These are phyloP conservation scores for Ellobium chinense DNA, from an alignment of 2,888 invertebrate genomes.

Conservation along the genomic window DNA sequence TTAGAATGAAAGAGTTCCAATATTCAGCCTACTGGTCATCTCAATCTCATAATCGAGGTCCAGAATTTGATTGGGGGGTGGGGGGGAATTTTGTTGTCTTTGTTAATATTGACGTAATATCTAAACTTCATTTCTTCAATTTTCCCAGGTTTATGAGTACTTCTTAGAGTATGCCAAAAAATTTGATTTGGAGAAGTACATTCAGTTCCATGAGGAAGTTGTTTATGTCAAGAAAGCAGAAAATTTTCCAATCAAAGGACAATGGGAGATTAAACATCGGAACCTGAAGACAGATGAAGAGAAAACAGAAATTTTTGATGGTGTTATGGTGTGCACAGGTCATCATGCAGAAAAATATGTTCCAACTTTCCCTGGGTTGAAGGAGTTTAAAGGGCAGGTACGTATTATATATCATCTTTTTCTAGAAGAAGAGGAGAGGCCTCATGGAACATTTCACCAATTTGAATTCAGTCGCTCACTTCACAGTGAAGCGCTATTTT, in stretches of 20 bases:
- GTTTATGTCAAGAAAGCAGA: constrained; percentile 48
- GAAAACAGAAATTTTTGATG: constrained; percentile 62
- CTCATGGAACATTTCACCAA: no score
- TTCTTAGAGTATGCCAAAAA: constrained; percentile 75
- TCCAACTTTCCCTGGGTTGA: constrained; percentile 62
- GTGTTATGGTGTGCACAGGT: constrained; percentile 69
- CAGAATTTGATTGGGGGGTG: no score
- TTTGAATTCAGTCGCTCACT: no score
- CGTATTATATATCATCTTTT: not conserved
- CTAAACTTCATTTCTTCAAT: not conserved
- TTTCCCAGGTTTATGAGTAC: constrained; percentile 61
- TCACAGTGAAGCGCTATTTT: no score
- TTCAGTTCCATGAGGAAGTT: constrained; percentile 71
- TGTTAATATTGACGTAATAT: no score
- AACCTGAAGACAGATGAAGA: constrained; percentile 59
- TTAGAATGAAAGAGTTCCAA: no score
- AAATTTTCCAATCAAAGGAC: constrained; percentile 65
- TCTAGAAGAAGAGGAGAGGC: no score
- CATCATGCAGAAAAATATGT: constrained; percentile 66
- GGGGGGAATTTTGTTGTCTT: no score
- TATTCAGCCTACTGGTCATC: no score
- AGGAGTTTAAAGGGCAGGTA: constrained; percentile 65
- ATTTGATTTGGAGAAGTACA: constrained; percentile 69
- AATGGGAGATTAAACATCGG: constrained; percentile 64
- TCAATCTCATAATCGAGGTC: no score